Conservation (phyloP, 2,888 invertebrate genomes). For the Hypselothyrea guttata region DNA sequence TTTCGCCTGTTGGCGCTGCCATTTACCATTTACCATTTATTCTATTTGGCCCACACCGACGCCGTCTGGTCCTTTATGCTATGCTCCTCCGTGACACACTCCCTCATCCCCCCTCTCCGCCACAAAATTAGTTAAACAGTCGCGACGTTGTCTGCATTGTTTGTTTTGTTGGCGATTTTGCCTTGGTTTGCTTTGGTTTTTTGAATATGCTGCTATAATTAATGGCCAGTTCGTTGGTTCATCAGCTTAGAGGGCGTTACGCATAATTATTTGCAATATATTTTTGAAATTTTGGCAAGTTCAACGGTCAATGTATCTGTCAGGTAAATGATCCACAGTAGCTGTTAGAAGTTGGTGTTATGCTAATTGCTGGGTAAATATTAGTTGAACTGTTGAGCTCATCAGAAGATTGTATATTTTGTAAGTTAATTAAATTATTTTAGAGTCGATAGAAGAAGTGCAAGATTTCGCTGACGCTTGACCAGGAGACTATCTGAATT, state of each 20-base stretch:
- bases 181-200: constrained; percentile 18
- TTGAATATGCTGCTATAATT: constrained; percentile 54
- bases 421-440: no score
- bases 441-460: no score
- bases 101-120: neutral
- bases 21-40: constrained; percentile 71
- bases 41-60: constrained; percentile 39
- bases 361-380: no score
- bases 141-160: constrained; percentile 45
- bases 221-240: constrained; percentile 57
- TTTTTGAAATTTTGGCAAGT: constrained; percentile 28
- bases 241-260: constrained; percentile 37
- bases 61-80: constrained; percentile 42
- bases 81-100: constrained; percentile 4
- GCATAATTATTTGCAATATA: constrained; percentile 51
- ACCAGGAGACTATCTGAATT: no score
- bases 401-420: no score
- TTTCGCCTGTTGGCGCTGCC: constrained; percentile 36
- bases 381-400: no score
- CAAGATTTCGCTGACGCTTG: no score
- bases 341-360: no score
- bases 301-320: constrained; percentile 30
- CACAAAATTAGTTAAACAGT: constrained; percentile 52
- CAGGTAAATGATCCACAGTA: constrained; percentile 1
- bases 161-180: constrained; percentile 7